These are phyloP conservation scores for Epirrhoe tristata DNA, from an alignment of 2,888 invertebrate species.

Conservation along the genomic window DNA sequence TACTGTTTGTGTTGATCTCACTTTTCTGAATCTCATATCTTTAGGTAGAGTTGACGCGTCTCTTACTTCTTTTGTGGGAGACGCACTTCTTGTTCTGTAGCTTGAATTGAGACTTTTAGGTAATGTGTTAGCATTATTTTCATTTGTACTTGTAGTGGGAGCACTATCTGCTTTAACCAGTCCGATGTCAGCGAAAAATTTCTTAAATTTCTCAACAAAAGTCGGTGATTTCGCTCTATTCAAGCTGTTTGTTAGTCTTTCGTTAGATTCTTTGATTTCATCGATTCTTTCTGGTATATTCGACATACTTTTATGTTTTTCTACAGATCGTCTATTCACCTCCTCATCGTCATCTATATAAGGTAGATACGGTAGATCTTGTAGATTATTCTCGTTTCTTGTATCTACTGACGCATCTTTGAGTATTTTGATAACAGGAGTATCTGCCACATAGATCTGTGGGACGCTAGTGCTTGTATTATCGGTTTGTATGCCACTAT, in stretches of 20 bases:
- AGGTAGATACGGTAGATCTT: slow-evolving; percentile 81
- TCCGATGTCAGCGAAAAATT: slow-evolving; percentile 77
- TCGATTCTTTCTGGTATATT: slow-evolving; percentile 77
- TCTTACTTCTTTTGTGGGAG: slow-evolving; percentile 63
- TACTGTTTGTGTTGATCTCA: slow-evolving; percentile 75
- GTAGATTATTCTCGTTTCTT: slow-evolving; percentile 77
- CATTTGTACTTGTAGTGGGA: slow-evolving; percentile 43
- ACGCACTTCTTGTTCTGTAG: slow-evolving; percentile 67
- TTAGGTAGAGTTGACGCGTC: slow-evolving; percentile 76
- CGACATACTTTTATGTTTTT: slow-evolving; percentile 78
- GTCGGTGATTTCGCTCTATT: slow-evolving; percentile 78
- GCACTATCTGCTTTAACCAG: slow-evolving; percentile 67
- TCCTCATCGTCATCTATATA: slow-evolving; percentile 80
- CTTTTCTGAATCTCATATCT: slow-evolving; percentile 80
- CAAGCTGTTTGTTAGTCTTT: slow-evolving; percentile 69
- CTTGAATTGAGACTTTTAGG: slow-evolving; percentile 74
- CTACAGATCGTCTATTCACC: slow-evolving; percentile 62
- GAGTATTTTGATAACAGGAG: slow-evolving; percentile 57
- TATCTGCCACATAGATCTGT: slow-evolving; percentile 71
- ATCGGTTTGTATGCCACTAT: slow-evolving; percentile 80
- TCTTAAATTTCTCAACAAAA: slow-evolving; percentile 79
- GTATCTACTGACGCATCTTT: slow-evolving; percentile 80
- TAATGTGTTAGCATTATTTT: slow-evolving; percentile 58
- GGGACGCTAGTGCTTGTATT: slow-evolving; percentile 80
- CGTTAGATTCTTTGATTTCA: slow-evolving; percentile 69